Conservation (phyloP, 2,113 vertebrate genomes). For the Varanus salvator region DNA sequence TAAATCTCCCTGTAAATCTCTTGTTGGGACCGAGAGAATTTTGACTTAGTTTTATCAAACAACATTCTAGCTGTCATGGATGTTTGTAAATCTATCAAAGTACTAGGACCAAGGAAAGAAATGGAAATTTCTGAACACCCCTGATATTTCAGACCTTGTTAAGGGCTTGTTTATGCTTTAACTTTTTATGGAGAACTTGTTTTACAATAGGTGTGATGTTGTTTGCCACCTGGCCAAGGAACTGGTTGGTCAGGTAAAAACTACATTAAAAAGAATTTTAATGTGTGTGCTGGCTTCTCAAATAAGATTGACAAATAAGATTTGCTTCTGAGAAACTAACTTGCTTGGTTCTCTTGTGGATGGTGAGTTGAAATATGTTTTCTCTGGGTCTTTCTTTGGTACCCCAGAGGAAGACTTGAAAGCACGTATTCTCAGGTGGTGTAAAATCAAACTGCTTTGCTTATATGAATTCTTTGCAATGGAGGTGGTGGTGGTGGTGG, state of each 20-base stretch:
- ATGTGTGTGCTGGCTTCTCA: neutral
- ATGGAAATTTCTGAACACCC: too few species aligned
- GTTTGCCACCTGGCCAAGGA: neutral
- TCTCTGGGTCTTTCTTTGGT: too few species aligned
- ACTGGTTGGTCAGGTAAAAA: neutral
- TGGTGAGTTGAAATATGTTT: neutral
- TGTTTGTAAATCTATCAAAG: neutral
- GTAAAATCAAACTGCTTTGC: neutral
- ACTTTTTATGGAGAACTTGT: neutral
- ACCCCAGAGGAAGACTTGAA: neutral
- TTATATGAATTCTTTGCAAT: neutral
- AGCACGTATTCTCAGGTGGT: neutral
- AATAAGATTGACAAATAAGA: neutral
- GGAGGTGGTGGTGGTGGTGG: too few species aligned
- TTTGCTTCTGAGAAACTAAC: neutral
- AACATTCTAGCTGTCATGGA: neutral
- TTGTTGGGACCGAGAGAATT: neutral
- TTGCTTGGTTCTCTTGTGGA: neutral
- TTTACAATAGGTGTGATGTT: neutral
- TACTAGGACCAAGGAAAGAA: neutral
- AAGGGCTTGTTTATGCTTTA: neutral
- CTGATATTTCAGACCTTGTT: neutral
- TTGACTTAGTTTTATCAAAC: neutral
- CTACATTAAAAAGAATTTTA: neutral
- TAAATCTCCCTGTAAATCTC: neutral